Percentiles rank a stretch among this genome's conserved stretches.
Conservation (phyloP, 2,113 vertebrate genomes). For the Corvus cornix region DNA sequence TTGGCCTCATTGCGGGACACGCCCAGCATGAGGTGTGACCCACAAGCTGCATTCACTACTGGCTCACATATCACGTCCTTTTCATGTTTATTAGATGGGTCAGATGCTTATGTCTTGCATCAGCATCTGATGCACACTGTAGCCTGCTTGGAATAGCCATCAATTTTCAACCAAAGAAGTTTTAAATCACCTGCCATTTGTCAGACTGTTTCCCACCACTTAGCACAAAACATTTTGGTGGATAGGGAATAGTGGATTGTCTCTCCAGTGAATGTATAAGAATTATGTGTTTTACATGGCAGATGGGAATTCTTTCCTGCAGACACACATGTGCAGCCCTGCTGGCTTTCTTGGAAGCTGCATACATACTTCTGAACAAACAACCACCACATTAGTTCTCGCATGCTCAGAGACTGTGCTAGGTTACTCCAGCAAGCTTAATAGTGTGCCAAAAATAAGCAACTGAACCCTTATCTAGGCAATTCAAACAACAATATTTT, state of each 20-base stretch:
- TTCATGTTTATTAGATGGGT: background rate
- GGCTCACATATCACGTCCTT: fast-evolving
- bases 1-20: background rate
- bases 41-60: background rate
- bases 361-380: background rate
- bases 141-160: background rate
- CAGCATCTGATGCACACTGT: background rate
- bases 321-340: background rate
- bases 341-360: conserved; percentile 27
- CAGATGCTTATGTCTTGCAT: background rate
- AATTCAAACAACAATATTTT: background rate
- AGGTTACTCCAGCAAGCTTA: background rate
- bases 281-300: background rate
- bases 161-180: background rate
- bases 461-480: background rate
- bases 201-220: background rate
- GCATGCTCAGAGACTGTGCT: background rate
- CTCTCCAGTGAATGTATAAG: background rate
- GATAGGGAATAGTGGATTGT: background rate
- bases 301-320: background rate
- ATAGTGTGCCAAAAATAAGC: background rate
- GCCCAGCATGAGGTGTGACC: background rate
- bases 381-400: background rate
- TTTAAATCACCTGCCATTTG: background rate
- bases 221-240: background rate